phyloP scores from a whole-genome alignment of 1,140 invertebrate genomes.

The Drosophila ambigua region DNA sequence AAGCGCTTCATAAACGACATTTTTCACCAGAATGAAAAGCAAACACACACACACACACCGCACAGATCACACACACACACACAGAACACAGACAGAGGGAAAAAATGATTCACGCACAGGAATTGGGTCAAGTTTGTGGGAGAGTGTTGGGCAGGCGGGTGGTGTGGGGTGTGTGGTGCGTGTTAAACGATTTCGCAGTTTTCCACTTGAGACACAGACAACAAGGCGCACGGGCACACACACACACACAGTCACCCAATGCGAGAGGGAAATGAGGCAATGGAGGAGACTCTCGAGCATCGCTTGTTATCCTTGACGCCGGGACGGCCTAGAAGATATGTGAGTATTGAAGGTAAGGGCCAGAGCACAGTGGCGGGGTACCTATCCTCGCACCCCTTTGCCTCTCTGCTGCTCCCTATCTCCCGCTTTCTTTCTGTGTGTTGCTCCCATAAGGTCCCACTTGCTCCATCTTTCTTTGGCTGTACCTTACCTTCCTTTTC shows the following conservation, averaged over 20 bases:
- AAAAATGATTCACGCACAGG: conserved; percentile 53
- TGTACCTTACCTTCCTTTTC: no score
- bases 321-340: conserved; percentile 33
- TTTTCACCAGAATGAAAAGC: conserved; percentile 68
- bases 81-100: conserved; percentile 15
- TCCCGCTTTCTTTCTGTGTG: no score
- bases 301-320: conserved; percentile 63
- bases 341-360: no score
- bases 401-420: no score
- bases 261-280: conserved; percentile 7
- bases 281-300: conserved; percentile 18
- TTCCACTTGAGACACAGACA: conserved; percentile 56
- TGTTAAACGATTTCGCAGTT: conserved; percentile 57
- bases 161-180: conserved; percentile 29
- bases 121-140: conserved; percentile 73
- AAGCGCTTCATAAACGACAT: conserved; percentile 82
- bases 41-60: conserved; percentile 34
- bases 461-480: no score
- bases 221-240: conserved; percentile 20
- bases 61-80: conserved; percentile 2
- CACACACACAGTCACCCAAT: background rate
- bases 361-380: no score
- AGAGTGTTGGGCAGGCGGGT: background rate
- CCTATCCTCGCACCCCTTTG: no score
- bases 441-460: no score